Evolutionary conservation across 2,797 vertebrate genomes (phyloP).

Genomic region (Serranus cabrilla): DNA sequence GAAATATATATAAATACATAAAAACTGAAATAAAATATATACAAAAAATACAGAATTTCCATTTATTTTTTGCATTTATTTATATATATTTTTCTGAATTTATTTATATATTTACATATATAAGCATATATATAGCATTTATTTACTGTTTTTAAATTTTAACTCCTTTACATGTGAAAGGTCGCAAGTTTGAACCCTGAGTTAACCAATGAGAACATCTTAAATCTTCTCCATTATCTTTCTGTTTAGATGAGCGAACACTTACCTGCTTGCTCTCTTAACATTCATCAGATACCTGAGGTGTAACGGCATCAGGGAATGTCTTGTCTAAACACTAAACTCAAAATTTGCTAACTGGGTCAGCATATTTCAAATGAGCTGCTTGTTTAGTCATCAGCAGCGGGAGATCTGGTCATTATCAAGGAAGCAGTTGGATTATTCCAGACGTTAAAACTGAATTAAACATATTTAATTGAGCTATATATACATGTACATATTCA

Average conservation of each 20-base stretch:
- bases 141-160: too few relatives aligned
- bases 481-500: background rate
- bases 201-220: conserved; percentile 9
- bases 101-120: too few relatives aligned
- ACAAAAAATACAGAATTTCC: too few relatives aligned
- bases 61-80: background rate
- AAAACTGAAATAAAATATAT: too few relatives aligned
- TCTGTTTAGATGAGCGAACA: conserved; percentile 23
- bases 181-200: too few relatives aligned
- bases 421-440: background rate
- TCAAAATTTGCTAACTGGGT: background rate
- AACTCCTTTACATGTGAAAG: too few relatives aligned
- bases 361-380: background rate
- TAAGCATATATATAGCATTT: too few relatives aligned
- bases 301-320: conserved; percentile 15
- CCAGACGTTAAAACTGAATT: background rate
- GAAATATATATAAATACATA: too few relatives aligned
- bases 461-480: background rate
- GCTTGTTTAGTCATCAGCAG: background rate
- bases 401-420: background rate
- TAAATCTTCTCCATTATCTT: too few relatives aligned
- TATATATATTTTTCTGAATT: background rate
- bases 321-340: conserved; percentile 4
- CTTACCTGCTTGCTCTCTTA: background rate
- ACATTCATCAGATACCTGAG: background rate